phyloP scores from a whole-genome alignment of 2,113 vertebrate species.

The Embiotoca jacksoni region DNA sequence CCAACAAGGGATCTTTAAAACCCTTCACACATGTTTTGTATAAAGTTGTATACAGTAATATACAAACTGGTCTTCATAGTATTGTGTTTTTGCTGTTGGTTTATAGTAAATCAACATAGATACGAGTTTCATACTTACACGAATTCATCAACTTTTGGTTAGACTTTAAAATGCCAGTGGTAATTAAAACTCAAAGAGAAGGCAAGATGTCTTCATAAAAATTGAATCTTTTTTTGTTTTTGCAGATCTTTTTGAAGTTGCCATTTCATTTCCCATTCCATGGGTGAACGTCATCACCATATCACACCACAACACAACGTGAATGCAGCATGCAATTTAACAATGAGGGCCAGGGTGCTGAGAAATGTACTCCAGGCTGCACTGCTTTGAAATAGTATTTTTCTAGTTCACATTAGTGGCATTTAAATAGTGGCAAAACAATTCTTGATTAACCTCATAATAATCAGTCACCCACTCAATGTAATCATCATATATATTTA shows the following conservation, averaged over 20 bases:
- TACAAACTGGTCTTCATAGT: background rate
- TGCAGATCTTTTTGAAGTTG: slow-evolving; percentile 2
- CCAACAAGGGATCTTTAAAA: no score
- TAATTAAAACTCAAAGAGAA: slow-evolving; percentile 28
- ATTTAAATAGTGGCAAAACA: background rate
- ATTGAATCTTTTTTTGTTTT: slow-evolving; percentile 3
- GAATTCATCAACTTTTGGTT: background rate
- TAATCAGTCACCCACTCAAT: background rate
- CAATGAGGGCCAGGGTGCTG: no score
- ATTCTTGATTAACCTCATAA: background rate
- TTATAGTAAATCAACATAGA: background rate
- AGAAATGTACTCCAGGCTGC: background rate
- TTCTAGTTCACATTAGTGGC: background rate
- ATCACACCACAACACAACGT: background rate
- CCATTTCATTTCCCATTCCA: background rate
- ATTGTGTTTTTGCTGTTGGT: background rate
- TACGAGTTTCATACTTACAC: background rate
- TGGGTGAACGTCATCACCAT: background rate
- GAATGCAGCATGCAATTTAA: no score
- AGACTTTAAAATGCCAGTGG: background rate
- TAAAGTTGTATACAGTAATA: no score
- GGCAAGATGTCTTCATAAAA: slow-evolving; percentile 5
- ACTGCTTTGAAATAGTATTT: background rate
- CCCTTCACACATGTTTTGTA: no score
- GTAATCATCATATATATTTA: no score